Percentiles rank a stretch among this genome's conserved stretches.
phyloP scores from a whole-genome alignment of 1,140 invertebrate species.

The Chironomus tepperi region DNA sequence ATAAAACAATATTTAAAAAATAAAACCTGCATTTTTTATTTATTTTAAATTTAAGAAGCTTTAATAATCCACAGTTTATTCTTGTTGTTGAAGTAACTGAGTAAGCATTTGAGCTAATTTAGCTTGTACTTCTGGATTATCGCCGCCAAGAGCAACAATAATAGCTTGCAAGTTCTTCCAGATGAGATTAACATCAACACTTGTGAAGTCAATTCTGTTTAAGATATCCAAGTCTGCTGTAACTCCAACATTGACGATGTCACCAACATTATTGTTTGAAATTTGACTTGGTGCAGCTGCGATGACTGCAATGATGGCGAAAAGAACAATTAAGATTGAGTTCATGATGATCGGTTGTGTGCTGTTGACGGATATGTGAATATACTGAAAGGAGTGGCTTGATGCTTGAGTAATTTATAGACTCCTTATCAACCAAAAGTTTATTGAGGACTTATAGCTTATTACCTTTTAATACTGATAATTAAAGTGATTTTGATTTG shows the following conservation, averaged over 20 bases:
- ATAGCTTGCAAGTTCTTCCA: background rate
- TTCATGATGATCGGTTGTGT: background rate
- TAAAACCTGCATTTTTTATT: no score
- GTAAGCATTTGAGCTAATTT: background rate
- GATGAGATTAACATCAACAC: background rate
- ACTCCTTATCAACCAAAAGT: no score
- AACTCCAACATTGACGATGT: slow-evolving; percentile 12
- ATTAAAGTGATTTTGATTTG: no score
- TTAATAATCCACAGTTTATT: background rate
- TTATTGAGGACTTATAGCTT: no score
- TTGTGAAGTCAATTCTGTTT: background rate
- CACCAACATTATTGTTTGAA: background rate
- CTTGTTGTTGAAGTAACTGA: background rate
- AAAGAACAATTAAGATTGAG: background rate
- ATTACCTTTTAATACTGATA: no score
- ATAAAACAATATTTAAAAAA: no score
- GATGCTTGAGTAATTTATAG: no score
- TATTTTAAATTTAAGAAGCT: background rate
- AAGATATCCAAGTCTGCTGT: background rate
- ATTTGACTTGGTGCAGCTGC: background rate
- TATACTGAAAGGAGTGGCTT: no score
- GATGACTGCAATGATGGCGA: background rate
- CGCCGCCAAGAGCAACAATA: background rate
- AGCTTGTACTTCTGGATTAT: background rate
- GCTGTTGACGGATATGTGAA: no score